Evolutionary conservation across 2,113 vertebrate species (phyloP), one percentile per base, ranked within the genome.

Genomic region (Porphyrio hochstetteri): DNA sequence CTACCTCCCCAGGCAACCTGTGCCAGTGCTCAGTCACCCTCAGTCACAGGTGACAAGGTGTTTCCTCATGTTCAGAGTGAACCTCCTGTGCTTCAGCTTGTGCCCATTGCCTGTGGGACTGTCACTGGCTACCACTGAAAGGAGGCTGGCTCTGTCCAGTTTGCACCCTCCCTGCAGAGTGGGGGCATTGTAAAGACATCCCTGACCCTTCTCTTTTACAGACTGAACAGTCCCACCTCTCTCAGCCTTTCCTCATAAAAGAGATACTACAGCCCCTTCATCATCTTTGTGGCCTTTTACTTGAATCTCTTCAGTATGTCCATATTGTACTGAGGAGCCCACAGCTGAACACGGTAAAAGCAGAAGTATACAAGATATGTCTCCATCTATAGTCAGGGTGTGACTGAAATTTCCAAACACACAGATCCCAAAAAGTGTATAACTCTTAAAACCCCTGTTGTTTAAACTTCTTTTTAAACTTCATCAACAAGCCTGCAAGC

Each of bases 381-480:
- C 68, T 60, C 3, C 9, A 46, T 42, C 28, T 56, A 29, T 18
- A 64, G 38, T 72, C 48, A 69, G 35, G 38, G 40, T n/a, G 38
- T 46, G 35, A 77, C 25, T 46, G 48, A 93, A 93, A 55, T 13
- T 25, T 81, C 27, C 16, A 44, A 61, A 63, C 31, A 70, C 10
- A 38, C 8, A 69, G 9, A 64, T 69, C 3, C 10, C 13, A 9
- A 52, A 52, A 83, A 48, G 6, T 35, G 8, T 61, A 5, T 10
- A 63, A 80, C 13, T 57, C 18, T 70, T 25, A 76, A 68, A 59
- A 4, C 0, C 1, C 0, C 28, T 36, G 5, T 36, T 50, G 1
- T 35, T 84, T 61, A 28, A 74, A 77, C 3, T 46, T 67, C 5
- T 38, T 1, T 35, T 87, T 61, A 28, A 74, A 77, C 3, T 48